Percentiles rank a stretch among this genome's conserved stretches.
Evolutionary conservation across 2,113 vertebrate species (phyloP).

Genomic region (Lethenteron reissneri): DNA sequence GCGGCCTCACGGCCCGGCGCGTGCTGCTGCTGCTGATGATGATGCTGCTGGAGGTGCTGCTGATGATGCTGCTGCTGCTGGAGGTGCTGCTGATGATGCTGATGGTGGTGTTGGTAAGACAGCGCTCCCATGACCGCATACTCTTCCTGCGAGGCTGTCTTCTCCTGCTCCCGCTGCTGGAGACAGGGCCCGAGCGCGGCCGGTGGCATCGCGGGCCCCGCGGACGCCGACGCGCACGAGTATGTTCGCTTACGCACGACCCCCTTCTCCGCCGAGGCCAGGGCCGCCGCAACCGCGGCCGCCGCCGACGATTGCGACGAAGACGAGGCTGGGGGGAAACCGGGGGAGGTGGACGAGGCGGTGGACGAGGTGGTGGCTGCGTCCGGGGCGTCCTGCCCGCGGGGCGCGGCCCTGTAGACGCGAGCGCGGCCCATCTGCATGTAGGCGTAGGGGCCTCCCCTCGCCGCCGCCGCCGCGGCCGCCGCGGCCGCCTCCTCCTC

Average conservation of each 20-base stretch:
- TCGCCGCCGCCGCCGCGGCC: not conserved
- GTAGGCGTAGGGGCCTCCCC: not conserved
- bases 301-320: not conserved
- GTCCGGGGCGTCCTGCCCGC: not conserved
- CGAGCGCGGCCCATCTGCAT: not conserved
- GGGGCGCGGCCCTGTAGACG: too few relatives aligned
- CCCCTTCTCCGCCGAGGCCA: not conserved
- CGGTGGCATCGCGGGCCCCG: not conserved
- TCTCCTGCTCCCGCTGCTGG: too few relatives aligned
- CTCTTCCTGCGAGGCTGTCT: not conserved
- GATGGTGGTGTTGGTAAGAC: not conserved
- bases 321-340: not conserved
- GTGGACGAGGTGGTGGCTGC: not conserved
- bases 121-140: slow-evolving; percentile 1
- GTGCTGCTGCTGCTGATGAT: not conserved
- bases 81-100: not conserved
- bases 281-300: not conserved
- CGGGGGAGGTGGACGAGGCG: not conserved
- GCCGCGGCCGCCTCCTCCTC: slow-evolving; percentile 39
- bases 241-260: slow-evolving; percentile 1
- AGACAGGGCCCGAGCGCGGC: not conserved
- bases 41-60: not conserved
- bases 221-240: slow-evolving; percentile 1
- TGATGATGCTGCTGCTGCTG: not conserved
- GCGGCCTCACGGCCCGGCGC: slow-evolving; percentile 44